Conservation (phyloP, 2,113 vertebrate species). For the Terrapene triunguis region DNA sequence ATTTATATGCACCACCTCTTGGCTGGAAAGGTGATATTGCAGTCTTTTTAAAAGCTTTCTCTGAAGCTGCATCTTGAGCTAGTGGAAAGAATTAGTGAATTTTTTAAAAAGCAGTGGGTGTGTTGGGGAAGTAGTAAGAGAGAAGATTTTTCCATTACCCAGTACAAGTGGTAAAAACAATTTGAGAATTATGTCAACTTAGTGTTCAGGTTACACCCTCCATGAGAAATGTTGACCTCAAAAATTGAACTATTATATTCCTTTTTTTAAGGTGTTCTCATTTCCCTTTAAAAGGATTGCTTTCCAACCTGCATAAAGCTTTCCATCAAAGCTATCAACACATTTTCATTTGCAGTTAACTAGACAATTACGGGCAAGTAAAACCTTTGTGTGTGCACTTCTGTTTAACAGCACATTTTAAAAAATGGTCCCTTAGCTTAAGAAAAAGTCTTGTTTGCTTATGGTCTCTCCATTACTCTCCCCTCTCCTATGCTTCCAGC, state of each 20-base stretch:
- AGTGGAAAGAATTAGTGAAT: not conserved
- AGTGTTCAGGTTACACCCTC: not conserved
- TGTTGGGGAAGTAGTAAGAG: not conserved
- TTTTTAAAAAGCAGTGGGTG: not conserved
- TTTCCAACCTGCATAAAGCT: not conserved
- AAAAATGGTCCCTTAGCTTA: not conserved
- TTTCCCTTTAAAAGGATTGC: not conserved
- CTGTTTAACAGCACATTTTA: not conserved
- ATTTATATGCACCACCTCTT: not conserved
- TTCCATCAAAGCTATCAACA: not conserved
- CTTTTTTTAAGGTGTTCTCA: not conserved
- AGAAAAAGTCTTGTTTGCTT: not conserved
- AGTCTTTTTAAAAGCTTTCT: not conserved
- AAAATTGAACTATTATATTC: not conserved
- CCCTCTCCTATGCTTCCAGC: not conserved
- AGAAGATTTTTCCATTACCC: not conserved
- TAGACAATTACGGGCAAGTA: not conserved
- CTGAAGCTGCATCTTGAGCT: not conserved
- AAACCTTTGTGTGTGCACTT: not conserved
- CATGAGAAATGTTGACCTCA: not conserved
- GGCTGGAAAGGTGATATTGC: not conserved
- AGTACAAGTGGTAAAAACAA: not conserved
- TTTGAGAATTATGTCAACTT: accelerated
- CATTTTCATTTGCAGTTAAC: not conserved
- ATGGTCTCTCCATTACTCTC: not conserved